phyloP scores from a whole-genome alignment of 2,888 invertebrate genomes.

The Ypsolopha scabrella region DNA sequence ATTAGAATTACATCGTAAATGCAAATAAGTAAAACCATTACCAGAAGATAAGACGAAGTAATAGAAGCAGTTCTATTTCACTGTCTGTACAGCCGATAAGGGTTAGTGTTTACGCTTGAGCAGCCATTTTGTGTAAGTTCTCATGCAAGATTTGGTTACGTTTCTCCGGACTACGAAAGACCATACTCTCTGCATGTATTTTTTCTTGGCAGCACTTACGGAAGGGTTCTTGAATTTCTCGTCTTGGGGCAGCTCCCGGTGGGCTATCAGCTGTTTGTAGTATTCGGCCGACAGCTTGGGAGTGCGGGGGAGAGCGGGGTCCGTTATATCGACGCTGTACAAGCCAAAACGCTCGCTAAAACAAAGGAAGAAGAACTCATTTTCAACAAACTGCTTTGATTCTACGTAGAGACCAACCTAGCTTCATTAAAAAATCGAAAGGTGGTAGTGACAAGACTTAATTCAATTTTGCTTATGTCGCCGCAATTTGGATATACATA shows the following conservation, averaged over 20 bases:
- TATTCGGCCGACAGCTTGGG: conserved; percentile 75
- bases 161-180: no score
- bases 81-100: no score
- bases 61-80: no score
- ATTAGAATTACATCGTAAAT: no score
- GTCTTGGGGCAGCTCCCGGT: conserved; percentile 49
- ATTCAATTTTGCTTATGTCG: not conserved
- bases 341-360: conserved; percentile 78
- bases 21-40: no score
- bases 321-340: conserved; percentile 76
- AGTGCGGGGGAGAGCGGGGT: conserved; percentile 72
- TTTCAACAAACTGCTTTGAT: no score
- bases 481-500: not conserved
- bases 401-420: no score
- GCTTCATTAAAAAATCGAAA: not conserved
- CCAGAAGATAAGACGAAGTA: no score
- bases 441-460: not conserved
- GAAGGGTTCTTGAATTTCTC: conserved; percentile 44
- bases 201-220: conserved; percentile 22
- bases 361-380: conserved; percentile 9
- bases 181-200: not conserved
- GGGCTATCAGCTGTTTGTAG: conserved; percentile 65
- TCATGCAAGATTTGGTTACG: no score
- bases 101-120: no score
- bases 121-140: no score